Evolutionary conservation across 2,888 invertebrate species (phyloP), one percentile per base, ranked within the genome.

Genomic region (Acrobasis repandana): DNA sequence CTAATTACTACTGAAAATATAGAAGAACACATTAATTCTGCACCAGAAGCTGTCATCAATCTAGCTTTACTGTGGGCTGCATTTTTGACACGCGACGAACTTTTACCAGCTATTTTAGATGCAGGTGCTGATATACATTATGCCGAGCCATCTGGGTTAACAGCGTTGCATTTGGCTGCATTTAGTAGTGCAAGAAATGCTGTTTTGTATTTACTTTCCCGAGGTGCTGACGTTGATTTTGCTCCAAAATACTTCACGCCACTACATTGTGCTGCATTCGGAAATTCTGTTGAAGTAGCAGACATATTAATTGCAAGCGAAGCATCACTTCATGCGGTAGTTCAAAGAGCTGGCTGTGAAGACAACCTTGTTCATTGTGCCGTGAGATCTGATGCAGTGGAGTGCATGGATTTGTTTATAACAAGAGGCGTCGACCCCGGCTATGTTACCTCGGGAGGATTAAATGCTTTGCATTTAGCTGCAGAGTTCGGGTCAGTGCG

Each of bases 181-280:
- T 97, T 96, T 72, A 96, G 96, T 74, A 96, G 96, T 1, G 96
- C 95, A 62, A 86, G 94, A 38, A 93, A 94, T 49, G 94, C 95
- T n/a, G 93, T 95, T 0, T 93, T 93, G 57, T 95, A 94, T 77
- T 88, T 97, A 60, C 92, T 97, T 18, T 89, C 94, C 4, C 93
- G 95, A 66, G 95, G 95, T 0, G 94, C 95, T 61, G 95, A 95
- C 72, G 93, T 96, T 0, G 95, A 96, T 81, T 93, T 93, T 48
- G 93, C 94, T 28, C 94, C 94, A 46, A 95, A 95, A 82, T 94
- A 94, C 67, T 96, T 96, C 74, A 95, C 96, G 34, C 97, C 98
- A 0, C 91, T 98, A 58, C 98, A 98, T 79, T 97, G 96, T 77
- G 96, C 97, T 1, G 97, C 97, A 0, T 97, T 97, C 84, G 96